Evolutionary conservation across 1,140 invertebrate genomes (phyloP), one percentile per base, ranked within the genome.

Genomic region (Nomia melanderi): DNA sequence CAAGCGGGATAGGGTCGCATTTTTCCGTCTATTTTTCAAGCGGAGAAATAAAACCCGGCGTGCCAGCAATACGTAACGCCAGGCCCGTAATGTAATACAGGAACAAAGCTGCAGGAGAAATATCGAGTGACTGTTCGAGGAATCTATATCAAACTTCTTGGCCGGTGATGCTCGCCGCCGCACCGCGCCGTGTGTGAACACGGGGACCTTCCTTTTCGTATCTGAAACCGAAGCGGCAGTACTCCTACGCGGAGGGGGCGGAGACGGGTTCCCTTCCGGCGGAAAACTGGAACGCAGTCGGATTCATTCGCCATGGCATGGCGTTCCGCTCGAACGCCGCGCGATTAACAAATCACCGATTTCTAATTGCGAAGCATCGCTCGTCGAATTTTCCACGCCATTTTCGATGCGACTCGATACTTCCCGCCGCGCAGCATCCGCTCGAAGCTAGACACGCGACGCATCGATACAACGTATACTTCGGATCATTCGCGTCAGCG

Each of bases 121-220:
- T 84, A 86, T 87, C 77, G 79, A 80, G 76, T 81, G 81, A 78
- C 81, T 81, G 17, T 36, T 33, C 50, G 63, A 41, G 27, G 50
- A 75, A 84, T 79, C 59, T 80, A 85, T 85, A 85, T 84, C 78
- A 72, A 82, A 74, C 59, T 83, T 87, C 73, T 82, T 77, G 75
- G 82, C 66, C 60, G 54, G 50, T 56, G 67, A 72, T 69, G 65
- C 31, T 60, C 79, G 47, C 60, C 41, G 12, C 14, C 64, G 54
- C 50, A 25, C 56, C 25, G 11, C 31, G 65, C 41, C 72, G 56
- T 59, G 73, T 79, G 53, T 64, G 47, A 50, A n/a, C 78, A 23
- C 33, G 66, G 31, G 6, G 47, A 36, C 25, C 29, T 36, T 78
- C 27, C 41, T 50, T 59, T 60, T 60, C 20, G 59, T 12, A 29